Evolutionary conservation across 2,113 vertebrate species (phyloP).

Genomic region (Astur gentilis): DNA sequence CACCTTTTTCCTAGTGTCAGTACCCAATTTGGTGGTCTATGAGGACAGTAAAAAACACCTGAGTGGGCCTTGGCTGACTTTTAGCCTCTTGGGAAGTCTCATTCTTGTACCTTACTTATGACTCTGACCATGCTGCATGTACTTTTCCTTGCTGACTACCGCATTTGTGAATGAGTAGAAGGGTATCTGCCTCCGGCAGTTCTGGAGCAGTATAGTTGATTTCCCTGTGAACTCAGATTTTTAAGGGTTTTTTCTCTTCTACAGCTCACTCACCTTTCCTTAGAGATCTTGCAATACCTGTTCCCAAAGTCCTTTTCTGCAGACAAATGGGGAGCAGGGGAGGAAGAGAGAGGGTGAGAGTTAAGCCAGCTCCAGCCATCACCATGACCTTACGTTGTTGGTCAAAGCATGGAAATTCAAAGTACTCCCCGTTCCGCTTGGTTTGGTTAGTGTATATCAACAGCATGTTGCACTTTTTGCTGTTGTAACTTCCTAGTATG

Average conservation of each 20-base stretch:
- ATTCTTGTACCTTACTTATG: not conserved
- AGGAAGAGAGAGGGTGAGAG: not conserved
- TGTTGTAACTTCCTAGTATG: not conserved
- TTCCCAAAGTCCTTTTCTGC: not conserved
- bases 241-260: not conserved
- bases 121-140: not conserved
- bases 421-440: not conserved
- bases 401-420: not conserved
- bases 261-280: not conserved
- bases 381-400: not conserved
- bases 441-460: not conserved
- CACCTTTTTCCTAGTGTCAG: not conserved
- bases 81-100: not conserved
- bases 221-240: not conserved
- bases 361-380: not conserved
- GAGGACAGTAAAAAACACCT: not conserved
- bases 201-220: not conserved
- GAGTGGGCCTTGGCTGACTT: not conserved
- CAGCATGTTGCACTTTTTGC: accelerated
- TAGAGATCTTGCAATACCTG: not conserved
- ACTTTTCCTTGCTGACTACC: not conserved
- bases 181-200: not conserved
- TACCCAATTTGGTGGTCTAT: not conserved
- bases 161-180: not conserved
- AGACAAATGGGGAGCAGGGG: not conserved